These are phyloP conservation scores for Holothuria glaberrima DNA, from an alignment of 35 echinoderm and acorn worm genomes.

Conservation along the genomic window DNA sequence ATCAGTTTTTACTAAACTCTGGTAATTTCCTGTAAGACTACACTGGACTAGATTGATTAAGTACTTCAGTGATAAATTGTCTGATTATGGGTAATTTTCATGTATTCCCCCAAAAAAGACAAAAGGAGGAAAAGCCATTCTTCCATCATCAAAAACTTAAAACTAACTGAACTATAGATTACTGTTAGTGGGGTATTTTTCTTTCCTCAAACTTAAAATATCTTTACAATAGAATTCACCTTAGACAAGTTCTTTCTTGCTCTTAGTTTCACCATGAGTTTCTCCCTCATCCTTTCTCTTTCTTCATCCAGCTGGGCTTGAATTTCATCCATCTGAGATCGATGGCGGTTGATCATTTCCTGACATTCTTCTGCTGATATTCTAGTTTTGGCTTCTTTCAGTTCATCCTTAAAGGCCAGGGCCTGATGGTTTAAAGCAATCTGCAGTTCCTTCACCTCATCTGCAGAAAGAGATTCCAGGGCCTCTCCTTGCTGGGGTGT, in stretches of 20 bases:
- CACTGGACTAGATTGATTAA: background rate
- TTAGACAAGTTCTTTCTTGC: slow-evolving; percentile 58
- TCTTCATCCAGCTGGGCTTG: slow-evolving; percentile 76
- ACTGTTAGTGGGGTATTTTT: too few species aligned
- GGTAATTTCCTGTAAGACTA: background rate
- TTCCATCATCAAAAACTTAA: background rate
- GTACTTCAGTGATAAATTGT: background rate
- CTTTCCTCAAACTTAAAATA: too few species aligned
- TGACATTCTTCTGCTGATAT: slow-evolving; percentile 61
- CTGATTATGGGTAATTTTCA: background rate
- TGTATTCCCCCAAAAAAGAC: background rate
- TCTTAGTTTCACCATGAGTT: slow-evolving; percentile 76
- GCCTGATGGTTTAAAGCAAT: slow-evolving; percentile 72
- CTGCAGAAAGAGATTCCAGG: slow-evolving; percentile 72
- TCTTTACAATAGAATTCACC: background rate
- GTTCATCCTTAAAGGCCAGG: slow-evolving; percentile 69
- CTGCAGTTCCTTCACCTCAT: slow-evolving; percentile 91
- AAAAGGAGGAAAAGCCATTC: background rate
- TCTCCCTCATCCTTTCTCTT: slow-evolving; percentile 74
- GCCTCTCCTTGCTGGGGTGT: background rate
- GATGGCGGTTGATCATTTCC: slow-evolving; percentile 70
- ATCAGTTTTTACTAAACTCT: too few species aligned
- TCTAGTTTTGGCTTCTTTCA: slow-evolving; percentile 66
- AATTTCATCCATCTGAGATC: slow-evolving; percentile 76
- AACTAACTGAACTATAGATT: too few species aligned